Evolutionary conservation across 2,888 invertebrate genomes (phyloP).

Genomic region (Conchocele bisecta): DNA sequence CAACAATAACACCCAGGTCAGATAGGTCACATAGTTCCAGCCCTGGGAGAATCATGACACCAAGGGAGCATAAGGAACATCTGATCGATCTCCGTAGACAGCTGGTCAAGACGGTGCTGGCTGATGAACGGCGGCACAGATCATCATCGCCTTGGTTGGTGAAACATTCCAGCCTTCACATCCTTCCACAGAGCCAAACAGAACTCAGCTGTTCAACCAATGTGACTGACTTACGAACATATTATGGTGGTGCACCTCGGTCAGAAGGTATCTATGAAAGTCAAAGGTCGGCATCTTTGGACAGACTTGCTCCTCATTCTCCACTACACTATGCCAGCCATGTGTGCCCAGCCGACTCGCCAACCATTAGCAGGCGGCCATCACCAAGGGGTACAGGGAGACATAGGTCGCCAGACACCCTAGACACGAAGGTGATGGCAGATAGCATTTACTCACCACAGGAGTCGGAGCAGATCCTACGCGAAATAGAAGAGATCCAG

Average conservation of each 20-base stretch:
- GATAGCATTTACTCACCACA: conserved; percentile 47
- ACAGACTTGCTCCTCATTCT: conserved; percentile 2
- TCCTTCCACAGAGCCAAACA: conserved; percentile 40
- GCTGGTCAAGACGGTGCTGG: conserved; percentile 69
- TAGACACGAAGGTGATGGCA: conserved; percentile 31
- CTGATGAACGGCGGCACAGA: conserved; percentile 57
- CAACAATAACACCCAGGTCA: conserved; percentile 46
- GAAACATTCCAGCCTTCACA: conserved; percentile 23
- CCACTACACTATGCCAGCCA: neutral
- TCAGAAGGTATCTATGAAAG: conserved; percentile 14
- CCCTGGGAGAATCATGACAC: conserved; percentile 68
- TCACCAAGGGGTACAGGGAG: too few relatives aligned
- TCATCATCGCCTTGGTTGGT: conserved; percentile 57
- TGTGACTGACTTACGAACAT: conserved; percentile 15
- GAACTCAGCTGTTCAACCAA: conserved; percentile 29
- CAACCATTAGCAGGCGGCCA: neutral
- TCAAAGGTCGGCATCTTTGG: conserved; percentile 24
- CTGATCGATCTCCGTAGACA: conserved; percentile 70
- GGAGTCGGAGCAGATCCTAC: conserved; percentile 64
- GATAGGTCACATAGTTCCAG: conserved; percentile 56
- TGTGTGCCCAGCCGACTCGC: neutral
- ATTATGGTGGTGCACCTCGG: conserved; percentile 32
- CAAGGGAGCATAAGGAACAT: conserved; percentile 74
- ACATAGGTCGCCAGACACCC: conserved; percentile 19
- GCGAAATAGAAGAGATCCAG: conserved; percentile 66